These are phyloP conservation scores for Stomatorhinus ivindoensis DNA, from an alignment of 2,113 vertebrate species.

Conservation along the genomic window DNA sequence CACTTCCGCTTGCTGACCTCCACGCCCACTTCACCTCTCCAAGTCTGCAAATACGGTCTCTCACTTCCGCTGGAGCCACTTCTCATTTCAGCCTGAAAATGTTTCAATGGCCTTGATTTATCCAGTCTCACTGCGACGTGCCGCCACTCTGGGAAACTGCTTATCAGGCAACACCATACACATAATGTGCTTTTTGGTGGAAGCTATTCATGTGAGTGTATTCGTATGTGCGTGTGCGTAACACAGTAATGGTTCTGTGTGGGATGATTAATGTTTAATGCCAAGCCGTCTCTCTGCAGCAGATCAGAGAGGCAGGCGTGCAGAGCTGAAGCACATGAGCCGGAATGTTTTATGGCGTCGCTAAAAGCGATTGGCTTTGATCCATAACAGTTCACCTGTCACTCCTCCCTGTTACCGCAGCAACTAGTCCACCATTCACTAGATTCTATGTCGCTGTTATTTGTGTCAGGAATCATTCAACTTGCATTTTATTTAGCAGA, in stretches of 20 bases:
- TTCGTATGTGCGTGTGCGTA: neutral
- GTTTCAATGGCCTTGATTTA: neutral
- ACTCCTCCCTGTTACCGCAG: neutral
- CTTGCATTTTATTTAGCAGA: neutral
- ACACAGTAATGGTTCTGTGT: neutral
- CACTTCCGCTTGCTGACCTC: neutral
- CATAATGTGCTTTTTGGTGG: neutral
- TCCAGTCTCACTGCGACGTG: neutral
- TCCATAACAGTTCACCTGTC: slow-evolving; percentile 26
- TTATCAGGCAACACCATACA: neutral
- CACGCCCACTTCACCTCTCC: neutral
- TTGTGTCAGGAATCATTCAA: neutral
- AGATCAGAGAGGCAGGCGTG: slow-evolving; percentile 17
- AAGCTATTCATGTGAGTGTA: neutral
- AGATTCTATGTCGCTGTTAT: neutral
- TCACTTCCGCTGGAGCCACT: neutral
- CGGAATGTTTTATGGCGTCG: slow-evolving; percentile 10
- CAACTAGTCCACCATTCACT: neutral
- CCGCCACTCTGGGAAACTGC: neutral
- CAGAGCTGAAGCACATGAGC: neutral
- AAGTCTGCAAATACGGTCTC: neutral
- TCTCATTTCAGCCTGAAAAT: neutral
- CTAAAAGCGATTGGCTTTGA: slow-evolving; percentile 21
- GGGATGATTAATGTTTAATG: slow-evolving; percentile 27
- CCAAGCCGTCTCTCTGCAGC: neutral